Conservation (phyloP, 1,140 invertebrate species). For the Camponotus vicinus region DNA sequence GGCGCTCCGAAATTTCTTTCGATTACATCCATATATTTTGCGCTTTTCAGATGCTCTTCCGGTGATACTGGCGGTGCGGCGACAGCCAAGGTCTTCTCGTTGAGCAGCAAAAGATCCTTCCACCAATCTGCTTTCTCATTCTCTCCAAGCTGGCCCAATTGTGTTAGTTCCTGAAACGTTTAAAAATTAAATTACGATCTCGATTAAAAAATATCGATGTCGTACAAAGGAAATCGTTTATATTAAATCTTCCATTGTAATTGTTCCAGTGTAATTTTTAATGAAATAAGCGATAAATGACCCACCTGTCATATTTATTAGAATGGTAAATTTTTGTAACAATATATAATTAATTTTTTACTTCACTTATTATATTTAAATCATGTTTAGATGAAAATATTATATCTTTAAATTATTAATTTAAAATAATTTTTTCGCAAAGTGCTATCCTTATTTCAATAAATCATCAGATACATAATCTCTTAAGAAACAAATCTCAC, state of each 20-base stretch:
- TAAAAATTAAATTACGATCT: background rate
- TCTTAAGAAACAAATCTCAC: conserved; percentile 60
- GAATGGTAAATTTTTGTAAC: background rate
- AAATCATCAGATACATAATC: background rate
- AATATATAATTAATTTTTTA: background rate
- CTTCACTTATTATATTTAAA: too few species aligned
- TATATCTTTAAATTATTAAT: background rate
- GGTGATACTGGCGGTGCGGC: conserved; percentile 89
- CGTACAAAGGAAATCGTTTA: background rate
- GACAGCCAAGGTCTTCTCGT: conserved; percentile 87
- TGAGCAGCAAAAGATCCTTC: conserved; percentile 86
- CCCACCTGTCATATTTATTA: background rate
- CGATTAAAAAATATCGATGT: background rate
- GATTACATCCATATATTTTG: conserved; percentile 93
- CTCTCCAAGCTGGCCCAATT: conserved; percentile 85
- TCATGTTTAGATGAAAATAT: background rate
- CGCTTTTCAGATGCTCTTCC: conserved; percentile 89
- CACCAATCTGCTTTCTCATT: conserved; percentile 86
- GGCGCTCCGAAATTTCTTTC: conserved; percentile 89
- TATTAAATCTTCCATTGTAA: background rate
- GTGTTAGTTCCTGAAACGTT: conserved; percentile 78
- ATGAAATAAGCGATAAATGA: background rate
- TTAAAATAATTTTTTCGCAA: background rate
- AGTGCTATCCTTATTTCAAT: background rate
- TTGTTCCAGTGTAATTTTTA: background rate